Evolutionary conservation across 2,888 invertebrate genomes (phyloP).

Genomic region (Notocelia uddmanniana): DNA sequence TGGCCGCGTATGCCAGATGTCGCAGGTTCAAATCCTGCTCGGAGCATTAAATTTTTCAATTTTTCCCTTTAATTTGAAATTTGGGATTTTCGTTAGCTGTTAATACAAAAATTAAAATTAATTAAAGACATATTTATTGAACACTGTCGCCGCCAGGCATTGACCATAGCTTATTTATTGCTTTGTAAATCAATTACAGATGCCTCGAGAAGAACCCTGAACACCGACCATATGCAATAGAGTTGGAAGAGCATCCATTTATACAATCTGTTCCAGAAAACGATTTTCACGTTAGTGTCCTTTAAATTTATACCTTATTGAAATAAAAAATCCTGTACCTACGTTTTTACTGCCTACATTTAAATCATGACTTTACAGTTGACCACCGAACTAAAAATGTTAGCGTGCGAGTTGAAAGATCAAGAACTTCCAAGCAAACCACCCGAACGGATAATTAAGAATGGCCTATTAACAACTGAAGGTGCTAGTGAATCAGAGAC

Average conservation of each 20-base stretch:
- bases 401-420: slow-evolving; percentile 78
- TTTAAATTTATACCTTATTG: neutral
- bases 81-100: too few species aligned
- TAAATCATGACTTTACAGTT: slow-evolving; percentile 80
- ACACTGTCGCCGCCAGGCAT: neutral
- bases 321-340: neutral
- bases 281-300: slow-evolving; percentile 88
- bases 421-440: slow-evolving; percentile 68
- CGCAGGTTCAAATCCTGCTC: too few species aligned
- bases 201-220: slow-evolving; percentile 95
- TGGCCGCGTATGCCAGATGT: too few species aligned
- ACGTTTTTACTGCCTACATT: slow-evolving; percentile 28
- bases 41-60: too few species aligned
- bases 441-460: slow-evolving; percentile 81
- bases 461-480: slow-evolving; percentile 79
- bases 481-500: slow-evolving; percentile 87
- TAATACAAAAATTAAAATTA: too few species aligned
- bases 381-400: slow-evolving; percentile 89
- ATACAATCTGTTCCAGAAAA: slow-evolving; percentile 91
- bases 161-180: neutral
- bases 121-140: slow-evolving; percentile 59
- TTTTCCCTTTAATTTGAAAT: too few species aligned
- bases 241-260: slow-evolving; percentile 94
- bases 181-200: slow-evolving; percentile 74
- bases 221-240: slow-evolving; percentile 92